Conservation (phyloP, 2,113 vertebrate species). For the Limnothrissa miodon region DNA sequence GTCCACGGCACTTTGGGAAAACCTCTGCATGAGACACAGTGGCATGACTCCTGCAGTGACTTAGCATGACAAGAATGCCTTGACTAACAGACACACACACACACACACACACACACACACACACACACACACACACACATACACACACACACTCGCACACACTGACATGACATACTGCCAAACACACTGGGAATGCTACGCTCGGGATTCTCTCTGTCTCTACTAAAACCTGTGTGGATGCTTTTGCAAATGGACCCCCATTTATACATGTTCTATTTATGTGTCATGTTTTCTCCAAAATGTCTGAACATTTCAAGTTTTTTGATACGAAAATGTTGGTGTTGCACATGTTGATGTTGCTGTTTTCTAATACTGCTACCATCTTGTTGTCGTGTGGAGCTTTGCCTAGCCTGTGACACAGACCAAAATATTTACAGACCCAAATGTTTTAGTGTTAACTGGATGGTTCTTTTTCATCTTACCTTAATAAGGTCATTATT, state of each 20-base stretch:
- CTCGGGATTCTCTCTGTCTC: slow-evolving; percentile 37
- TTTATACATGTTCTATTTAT: slow-evolving; percentile 65
- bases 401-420: slow-evolving; percentile 67
- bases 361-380: slow-evolving; percentile 63
- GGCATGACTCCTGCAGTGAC: slow-evolving; percentile 34
- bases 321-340: slow-evolving; percentile 50
- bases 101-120: background rate
- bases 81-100: background rate
- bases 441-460: background rate
- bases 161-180: background rate
- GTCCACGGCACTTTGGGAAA: slow-evolving; percentile 13
- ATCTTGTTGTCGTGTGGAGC: slow-evolving; percentile 76
- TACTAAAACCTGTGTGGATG: slow-evolving; percentile 42
- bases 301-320: slow-evolving; percentile 55
- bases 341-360: slow-evolving; percentile 59
- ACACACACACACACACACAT: background rate
- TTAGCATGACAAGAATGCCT: slow-evolving; percentile 35
- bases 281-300: slow-evolving; percentile 56
- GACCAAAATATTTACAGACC: slow-evolving; percentile 49
- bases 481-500: background rate
- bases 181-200: slow-evolving; percentile 1
- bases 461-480: background rate
- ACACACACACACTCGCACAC: background rate
- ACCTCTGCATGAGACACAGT: background rate
- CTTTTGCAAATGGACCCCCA: slow-evolving; percentile 55